A percentile compares a stretch with the other conserved stretches of the same genome.
Evolutionary conservation across 2,888 invertebrate species (phyloP).

Genomic region (Polyploca ridens): DNA sequence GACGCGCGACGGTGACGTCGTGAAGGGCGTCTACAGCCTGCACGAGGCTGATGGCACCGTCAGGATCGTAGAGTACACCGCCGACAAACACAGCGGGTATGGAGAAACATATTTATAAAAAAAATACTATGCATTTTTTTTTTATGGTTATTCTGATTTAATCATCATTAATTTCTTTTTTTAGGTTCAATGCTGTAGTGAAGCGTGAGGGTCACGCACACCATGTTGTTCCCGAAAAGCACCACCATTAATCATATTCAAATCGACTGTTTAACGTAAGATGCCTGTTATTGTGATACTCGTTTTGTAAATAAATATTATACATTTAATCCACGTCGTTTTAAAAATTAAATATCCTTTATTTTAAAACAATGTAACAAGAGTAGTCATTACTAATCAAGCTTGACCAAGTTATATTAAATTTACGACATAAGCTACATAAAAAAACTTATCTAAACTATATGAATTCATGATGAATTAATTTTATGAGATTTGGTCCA

Average conservation of each 20-base stretch:
- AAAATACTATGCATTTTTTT: no score
- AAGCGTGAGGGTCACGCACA: constrained; percentile 35
- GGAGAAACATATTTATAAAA: no score
- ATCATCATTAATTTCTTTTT: constrained; percentile 9
- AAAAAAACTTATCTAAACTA: neutral
- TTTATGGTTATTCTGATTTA: no score
- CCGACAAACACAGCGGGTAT: constrained; percentile 74
- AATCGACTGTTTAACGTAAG: neutral
- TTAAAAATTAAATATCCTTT: neutral
- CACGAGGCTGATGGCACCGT: constrained; percentile 70
- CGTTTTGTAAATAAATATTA: constrained; percentile 12
- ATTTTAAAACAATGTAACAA: no score
- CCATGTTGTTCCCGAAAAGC: constrained; percentile 40
- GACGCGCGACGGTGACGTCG: constrained; percentile 81
- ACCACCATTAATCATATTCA: constrained; percentile 26
- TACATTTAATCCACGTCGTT: neutral
- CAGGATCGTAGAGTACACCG: constrained; percentile 71
- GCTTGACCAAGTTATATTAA: no score
- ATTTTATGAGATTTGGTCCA: no score
- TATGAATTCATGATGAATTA: no score
- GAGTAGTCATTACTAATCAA: no score
- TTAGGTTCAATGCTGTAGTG: constrained; percentile 35
- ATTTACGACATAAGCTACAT: neutral
- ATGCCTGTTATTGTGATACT: constrained; percentile 11
- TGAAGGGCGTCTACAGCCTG: constrained; percentile 80